Conservation (phyloP, 1,140 invertebrate species). For the Cotesia glomerata region DNA sequence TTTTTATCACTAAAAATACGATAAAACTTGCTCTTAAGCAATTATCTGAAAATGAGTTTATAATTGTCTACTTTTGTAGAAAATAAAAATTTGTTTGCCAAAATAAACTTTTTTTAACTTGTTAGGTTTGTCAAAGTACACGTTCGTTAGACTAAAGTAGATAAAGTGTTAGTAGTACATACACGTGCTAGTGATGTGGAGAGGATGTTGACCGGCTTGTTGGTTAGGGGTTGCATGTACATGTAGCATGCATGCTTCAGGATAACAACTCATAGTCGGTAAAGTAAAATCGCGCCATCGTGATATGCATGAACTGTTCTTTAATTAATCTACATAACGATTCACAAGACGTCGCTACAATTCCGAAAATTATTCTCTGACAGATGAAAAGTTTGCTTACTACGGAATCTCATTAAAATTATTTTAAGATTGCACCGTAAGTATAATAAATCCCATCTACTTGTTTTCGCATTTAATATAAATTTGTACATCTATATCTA, state of each 20-base stretch:
- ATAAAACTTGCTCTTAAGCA: no score
- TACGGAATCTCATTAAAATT: neutral
- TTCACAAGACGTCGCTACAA: conserved; percentile 40
- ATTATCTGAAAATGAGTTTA: no score
- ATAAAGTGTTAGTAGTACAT: neutral
- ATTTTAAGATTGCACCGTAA: no score
- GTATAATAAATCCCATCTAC: no score
- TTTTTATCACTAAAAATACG: no score
- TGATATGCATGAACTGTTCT: conserved; percentile 54
- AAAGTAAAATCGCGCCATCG: conserved; percentile 45
- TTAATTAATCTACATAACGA: conserved; percentile 49
- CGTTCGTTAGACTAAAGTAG: no score
- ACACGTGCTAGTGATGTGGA: conserved; percentile 27
- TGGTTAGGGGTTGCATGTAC: conserved; percentile 49
- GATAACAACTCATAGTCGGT: conserved; percentile 58
- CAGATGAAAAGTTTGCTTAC: conserved; percentile 3
- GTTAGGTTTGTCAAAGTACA: neutral
- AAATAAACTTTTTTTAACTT: neutral
- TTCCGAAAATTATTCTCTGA: conserved; percentile 8
- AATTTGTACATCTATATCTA: no score
- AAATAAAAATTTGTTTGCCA: no score
- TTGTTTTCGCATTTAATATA: no score
- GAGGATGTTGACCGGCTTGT: conserved; percentile 12
- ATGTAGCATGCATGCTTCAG: conserved; percentile 57
- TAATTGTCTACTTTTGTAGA: no score